Evolutionary conservation across 1,140 invertebrate genomes (phyloP).

Genomic region (Solenopsis fugax): DNA sequence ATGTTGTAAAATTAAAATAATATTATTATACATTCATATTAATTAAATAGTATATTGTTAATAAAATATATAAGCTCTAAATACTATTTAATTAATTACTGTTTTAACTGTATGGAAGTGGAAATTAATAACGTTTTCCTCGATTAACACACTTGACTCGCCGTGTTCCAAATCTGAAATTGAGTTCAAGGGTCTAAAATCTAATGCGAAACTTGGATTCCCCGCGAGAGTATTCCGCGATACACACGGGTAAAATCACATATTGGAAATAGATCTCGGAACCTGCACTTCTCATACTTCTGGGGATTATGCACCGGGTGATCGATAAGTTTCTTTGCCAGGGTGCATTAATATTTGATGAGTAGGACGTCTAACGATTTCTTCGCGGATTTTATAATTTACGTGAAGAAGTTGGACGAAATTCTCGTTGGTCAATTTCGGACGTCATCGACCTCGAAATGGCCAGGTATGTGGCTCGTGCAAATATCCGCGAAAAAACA

Average conservation of each 20-base stretch:
- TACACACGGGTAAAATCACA: slow-evolving; percentile 11
- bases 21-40: neutral
- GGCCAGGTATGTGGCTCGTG: neutral
- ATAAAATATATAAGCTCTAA: neutral
- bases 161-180: slow-evolving; percentile 6
- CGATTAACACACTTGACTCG: neutral
- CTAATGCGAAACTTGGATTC: slow-evolving; percentile 9
- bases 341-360: slow-evolving; percentile 65
- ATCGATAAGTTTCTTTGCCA: slow-evolving; percentile 53
- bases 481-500: slow-evolving; percentile 36
- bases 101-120: neutral
- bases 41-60: neutral
- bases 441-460: neutral
- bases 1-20: neutral
- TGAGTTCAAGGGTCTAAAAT: neutral
- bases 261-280: slow-evolving; percentile 53
- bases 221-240: slow-evolving; percentile 16
- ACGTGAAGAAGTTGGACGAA: slow-evolving; percentile 2
- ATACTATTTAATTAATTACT: neutral
- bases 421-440: slow-evolving; percentile 6
- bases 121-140: slow-evolving; percentile 5
- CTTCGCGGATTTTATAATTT: slow-evolving; percentile 16
- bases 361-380: slow-evolving; percentile 21
- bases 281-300: slow-evolving; percentile 1
- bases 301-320: slow-evolving; percentile 27